phyloP scores from a whole-genome alignment of 2,797 vertebrate genomes.

The Nannoperca australis region DNA sequence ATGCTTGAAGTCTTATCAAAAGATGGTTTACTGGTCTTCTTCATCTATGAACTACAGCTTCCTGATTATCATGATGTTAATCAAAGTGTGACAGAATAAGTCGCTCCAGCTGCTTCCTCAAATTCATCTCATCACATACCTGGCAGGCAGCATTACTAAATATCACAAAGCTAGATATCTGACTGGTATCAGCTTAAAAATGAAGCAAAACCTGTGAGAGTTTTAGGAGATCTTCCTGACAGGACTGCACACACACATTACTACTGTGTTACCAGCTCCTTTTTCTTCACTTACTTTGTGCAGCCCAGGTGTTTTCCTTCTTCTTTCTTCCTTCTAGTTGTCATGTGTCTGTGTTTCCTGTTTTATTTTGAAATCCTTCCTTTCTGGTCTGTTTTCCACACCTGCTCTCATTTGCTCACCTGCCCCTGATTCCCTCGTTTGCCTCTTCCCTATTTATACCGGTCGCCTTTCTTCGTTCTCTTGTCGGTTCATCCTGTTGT shows the following conservation, averaged over 20 bases:
- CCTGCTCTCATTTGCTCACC: too few species aligned
- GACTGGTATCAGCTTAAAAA: background rate
- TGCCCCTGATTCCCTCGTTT: too few species aligned
- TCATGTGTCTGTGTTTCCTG: too few species aligned
- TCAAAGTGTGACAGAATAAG: constrained; percentile 33
- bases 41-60: constrained; percentile 14
- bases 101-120: background rate
- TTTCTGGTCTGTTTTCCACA: too few species aligned
- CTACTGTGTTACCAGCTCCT: background rate
- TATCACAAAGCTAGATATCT: background rate
- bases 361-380: too few species aligned
- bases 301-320: background rate
- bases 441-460: too few species aligned
- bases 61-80: constrained; percentile 29
- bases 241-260: too few species aligned
- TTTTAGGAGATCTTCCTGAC: background rate
- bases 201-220: background rate
- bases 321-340: too few species aligned
- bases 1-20: constrained; percentile 40
- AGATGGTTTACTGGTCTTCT: background rate
- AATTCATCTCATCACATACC: background rate
- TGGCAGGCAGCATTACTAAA: background rate
- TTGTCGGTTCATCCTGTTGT: too few species aligned
- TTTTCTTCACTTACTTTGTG: too few species aligned
- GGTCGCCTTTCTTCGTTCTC: too few species aligned